Base-by-base conservation (phyloP, 2,888 invertebrate genomes). In the Hypselothyrea guttata region DNA sequence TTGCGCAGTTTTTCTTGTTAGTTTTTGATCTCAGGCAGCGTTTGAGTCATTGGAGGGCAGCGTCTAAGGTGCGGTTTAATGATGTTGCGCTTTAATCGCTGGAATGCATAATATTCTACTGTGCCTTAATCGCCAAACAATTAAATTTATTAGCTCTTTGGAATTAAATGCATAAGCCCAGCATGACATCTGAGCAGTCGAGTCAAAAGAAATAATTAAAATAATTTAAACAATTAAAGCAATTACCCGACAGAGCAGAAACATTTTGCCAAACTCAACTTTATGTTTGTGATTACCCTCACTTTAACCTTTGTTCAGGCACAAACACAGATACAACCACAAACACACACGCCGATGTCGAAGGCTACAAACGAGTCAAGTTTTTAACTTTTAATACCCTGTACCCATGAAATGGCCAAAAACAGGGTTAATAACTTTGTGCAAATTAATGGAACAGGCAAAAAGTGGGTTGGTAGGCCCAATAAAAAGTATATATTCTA, bases 141-240 rank as follows among this genome's bases (percentile, higher is more conserved):
- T 83, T 79, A 74, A 79, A 69, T 79, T 83, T 76, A 79, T 79
- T 71, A 67, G 49, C 76, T 71, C 60, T 71, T 61, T 58, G 59
- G 64, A 71, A 64, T 79, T 62, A 74, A 71, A 69, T 74, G 64
- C 59, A 67, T 61, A 68, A 56, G 44, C 60, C 58, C 81, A 64
- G 77, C 76, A 57, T 61, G 83, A 62, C 68, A 60, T 64, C 37
- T 51, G 44, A 75, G 41, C 47, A 48, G 15, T 48, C 12, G 35
- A 51, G 58, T 56, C 18, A 63, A 57, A 34, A 38, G 15, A 33
- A 54, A 49, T 63, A 71, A 75, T 75, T 71, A 59, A 69, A 61
- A 59, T 78, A 66, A 61, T 65, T 72, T 72, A 47, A 56, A 69
- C 56, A 71, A 79, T 78, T 76, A 74, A 71, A 46, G 34, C 37